phyloP scores from a whole-genome alignment of 2,888 invertebrate genomes.

The Lasioglossum morio region DNA sequence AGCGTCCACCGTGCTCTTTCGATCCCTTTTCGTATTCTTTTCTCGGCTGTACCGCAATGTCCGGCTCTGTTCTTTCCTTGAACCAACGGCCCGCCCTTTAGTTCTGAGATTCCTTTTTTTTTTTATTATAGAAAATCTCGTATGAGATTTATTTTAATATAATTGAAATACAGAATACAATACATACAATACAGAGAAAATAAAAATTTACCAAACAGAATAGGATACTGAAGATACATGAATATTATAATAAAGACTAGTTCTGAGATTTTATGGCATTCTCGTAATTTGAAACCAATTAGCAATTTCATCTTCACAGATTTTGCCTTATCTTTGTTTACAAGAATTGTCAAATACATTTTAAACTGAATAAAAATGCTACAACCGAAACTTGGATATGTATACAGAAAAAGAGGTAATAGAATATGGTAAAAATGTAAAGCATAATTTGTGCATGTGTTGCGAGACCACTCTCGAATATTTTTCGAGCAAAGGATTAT shows the following conservation, averaged over 20 bases:
- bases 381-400: not conserved
- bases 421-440: not conserved
- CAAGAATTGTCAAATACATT: not conserved
- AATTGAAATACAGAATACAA: no score
- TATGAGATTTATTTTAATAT: no score
- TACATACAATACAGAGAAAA: no score
- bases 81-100: conserved; percentile 36
- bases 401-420: not conserved
- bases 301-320: not conserved
- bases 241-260: no score
- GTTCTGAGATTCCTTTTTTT: conserved; percentile 35
- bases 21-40: conserved; percentile 63
- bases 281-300: conserved; percentile 30
- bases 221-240: no score
- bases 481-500: not conserved
- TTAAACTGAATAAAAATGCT: not conserved
- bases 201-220: no score
- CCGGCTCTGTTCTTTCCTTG: conserved; percentile 44
- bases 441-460: not conserved
- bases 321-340: no score
- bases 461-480: not conserved
- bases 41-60: conserved; percentile 45
- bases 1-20: conserved; percentile 77
- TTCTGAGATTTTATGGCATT: conserved; percentile 34
- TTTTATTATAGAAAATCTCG: no score